A percentile compares a stretch with the other conserved stretches of the same genome.
phyloP scores from a whole-genome alignment of 2,797 vertebrate genomes.

The Chrysocyon brachyurus region DNA sequence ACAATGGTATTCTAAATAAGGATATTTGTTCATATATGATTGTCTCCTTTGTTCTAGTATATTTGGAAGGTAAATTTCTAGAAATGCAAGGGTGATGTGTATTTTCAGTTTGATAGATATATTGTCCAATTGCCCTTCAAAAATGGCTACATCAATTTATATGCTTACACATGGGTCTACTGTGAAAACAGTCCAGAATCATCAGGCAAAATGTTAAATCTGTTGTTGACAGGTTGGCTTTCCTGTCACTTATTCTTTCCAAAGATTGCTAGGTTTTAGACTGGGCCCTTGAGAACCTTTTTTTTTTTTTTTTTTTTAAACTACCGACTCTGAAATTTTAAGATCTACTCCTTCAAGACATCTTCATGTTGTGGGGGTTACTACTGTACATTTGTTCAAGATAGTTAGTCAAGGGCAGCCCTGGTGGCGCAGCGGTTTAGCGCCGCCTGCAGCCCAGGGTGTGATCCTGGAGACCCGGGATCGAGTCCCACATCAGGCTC shows the following conservation, averaged over 20 bases:
- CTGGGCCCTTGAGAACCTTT: not conserved
- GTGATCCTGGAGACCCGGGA: no score
- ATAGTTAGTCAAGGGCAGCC: not conserved
- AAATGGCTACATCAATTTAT: not conserved
- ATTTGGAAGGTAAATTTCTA: not conserved
- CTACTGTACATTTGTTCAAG: not conserved
- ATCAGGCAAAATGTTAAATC: not conserved
- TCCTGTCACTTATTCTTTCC: not conserved
- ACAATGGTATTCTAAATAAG: not conserved
- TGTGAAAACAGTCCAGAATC: not conserved
- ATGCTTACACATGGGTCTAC: not conserved
- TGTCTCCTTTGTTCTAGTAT: not conserved
- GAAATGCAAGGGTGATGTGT: not conserved
- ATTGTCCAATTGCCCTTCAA: conserved; percentile 9
- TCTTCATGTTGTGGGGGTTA: not conserved
- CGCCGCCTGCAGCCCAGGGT: no score
- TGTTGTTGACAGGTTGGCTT: not conserved
- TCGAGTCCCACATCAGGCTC: no score
- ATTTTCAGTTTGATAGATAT: not conserved
- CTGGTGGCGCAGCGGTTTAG: no score
- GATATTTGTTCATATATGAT: not conserved
- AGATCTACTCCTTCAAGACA: not conserved
- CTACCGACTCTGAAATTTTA: conserved; percentile 1
- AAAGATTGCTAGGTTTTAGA: not conserved
- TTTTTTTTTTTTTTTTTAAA: not conserved